Conservation (phyloP, 1,140 invertebrate species). For the Meloidogyne chitwoodi region DNA sequence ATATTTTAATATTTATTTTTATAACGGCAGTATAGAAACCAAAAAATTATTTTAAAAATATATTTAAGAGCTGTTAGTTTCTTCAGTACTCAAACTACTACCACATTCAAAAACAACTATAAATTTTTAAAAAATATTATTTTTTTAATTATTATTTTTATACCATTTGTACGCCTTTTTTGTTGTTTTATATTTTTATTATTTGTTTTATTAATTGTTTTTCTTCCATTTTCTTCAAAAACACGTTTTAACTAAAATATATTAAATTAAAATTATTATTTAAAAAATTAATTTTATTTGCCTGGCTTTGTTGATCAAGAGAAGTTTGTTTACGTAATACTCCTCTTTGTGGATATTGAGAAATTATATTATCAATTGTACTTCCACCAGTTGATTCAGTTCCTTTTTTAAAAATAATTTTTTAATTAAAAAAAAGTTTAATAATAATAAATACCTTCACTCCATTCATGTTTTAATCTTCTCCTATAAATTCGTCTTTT, state of each 20-base stretch:
- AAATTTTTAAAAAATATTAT: too few species aligned
- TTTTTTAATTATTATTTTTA: not conserved
- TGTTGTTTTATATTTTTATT: not conserved
- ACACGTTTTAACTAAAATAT: not conserved
- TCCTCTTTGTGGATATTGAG: not conserved
- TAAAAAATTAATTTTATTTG: not conserved
- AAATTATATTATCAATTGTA: not conserved
- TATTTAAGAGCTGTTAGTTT: not conserved
- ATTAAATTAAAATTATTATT: too few species aligned
- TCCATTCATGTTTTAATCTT: slow-evolving; percentile 15
- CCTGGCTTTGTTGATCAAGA: not conserved
- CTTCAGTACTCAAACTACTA: not conserved
- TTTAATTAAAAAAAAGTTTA: not conserved
- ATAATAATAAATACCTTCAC: slow-evolving; percentile 2
- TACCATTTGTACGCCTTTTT: not conserved
- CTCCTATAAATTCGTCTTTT: slow-evolving; percentile 7
- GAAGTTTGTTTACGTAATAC: not conserved
- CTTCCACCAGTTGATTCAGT: not conserved
- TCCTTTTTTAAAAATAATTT: not conserved
- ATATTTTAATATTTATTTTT: too few species aligned
- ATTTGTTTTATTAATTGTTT: not conserved
- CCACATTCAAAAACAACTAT: not conserved
- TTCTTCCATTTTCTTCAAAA: not conserved
- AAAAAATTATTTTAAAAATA: too few species aligned
- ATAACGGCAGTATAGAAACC: too few species aligned